Evolutionary conservation across 2,797 vertebrate species (phyloP).

Genomic region (Xiphorhynchus erythropygius): DNA sequence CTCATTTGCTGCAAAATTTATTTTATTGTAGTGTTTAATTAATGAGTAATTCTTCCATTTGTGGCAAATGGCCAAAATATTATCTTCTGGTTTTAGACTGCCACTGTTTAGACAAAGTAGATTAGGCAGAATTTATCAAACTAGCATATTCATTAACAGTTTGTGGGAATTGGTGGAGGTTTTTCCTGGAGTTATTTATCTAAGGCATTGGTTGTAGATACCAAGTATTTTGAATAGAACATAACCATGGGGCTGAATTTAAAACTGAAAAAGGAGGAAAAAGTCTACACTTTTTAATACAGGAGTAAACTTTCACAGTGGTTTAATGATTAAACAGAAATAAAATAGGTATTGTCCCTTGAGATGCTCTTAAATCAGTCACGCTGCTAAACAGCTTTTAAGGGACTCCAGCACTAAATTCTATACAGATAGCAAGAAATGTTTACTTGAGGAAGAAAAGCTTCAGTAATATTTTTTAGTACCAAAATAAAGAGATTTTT

Average conservation of each 20-base stretch:
- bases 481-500: neutral
- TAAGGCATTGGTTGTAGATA: slow-evolving; percentile 5
- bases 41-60: slow-evolving; percentile 66
- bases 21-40: slow-evolving; percentile 72
- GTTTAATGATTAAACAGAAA: slow-evolving; percentile 44
- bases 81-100: slow-evolving; percentile 46
- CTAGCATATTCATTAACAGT: slow-evolving; percentile 36
- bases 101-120: slow-evolving; percentile 55
- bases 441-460: slow-evolving; percentile 14
- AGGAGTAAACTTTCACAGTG: neutral
- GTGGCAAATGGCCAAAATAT: slow-evolving; percentile 68
- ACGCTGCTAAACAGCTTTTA: slow-evolving; percentile 31
- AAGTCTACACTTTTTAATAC: neutral
- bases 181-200: slow-evolving; percentile 53
- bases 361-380: slow-evolving; percentile 47
- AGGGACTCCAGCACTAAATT: slow-evolving; percentile 40
- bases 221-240: slow-evolving; percentile 36
- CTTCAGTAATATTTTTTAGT: slow-evolving; percentile 3
- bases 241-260: neutral
- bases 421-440: slow-evolving; percentile 19
- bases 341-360: slow-evolving; percentile 27
- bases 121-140: slow-evolving; percentile 56
- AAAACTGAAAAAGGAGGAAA: neutral
- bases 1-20: slow-evolving; percentile 71
- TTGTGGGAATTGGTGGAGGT: slow-evolving; percentile 15